Evolutionary conservation across 1,140 invertebrate genomes (phyloP).

Genomic region (Marisa cornuarietis): DNA sequence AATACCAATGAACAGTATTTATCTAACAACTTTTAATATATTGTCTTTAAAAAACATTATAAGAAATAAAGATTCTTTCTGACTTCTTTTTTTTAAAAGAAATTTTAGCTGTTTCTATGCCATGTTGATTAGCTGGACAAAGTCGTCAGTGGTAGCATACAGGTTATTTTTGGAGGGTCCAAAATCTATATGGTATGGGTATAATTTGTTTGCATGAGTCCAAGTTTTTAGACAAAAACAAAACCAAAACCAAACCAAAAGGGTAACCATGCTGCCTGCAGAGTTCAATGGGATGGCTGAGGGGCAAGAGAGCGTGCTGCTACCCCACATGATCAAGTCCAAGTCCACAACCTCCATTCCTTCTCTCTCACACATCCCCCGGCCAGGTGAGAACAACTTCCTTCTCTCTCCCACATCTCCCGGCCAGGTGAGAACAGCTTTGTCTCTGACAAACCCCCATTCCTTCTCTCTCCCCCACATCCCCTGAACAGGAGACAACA

Average conservation of each 20-base stretch:
- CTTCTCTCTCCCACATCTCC: not conserved
- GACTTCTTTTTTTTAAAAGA: too few species aligned
- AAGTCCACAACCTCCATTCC: constrained; percentile 47
- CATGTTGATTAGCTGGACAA: too few species aligned
- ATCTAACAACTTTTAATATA: too few species aligned
- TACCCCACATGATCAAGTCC: constrained; percentile 43
- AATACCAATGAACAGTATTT: too few species aligned
- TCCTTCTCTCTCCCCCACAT: constrained; percentile 36
- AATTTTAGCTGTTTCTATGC: too few species aligned
- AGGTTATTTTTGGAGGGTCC: too few species aligned
- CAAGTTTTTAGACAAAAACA: too few species aligned
- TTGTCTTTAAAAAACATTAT: too few species aligned
- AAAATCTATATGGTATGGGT: too few species aligned
- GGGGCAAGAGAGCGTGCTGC: not conserved
- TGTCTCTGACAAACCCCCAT: not conserved
- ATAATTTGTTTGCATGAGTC: too few species aligned
- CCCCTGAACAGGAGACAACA: constrained; percentile 40
- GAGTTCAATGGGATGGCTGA: not conserved
- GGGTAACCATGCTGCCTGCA: not conserved
- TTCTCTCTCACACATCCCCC: constrained; percentile 47
- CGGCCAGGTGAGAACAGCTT: not conserved
- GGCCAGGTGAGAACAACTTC: constrained; percentile 41
- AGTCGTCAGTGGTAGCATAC: too few species aligned
- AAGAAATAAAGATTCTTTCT: too few species aligned
- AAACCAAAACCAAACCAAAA: not conserved